These are phyloP conservation scores for Poeciliopsis turneri DNA, from an alignment of 2,797 vertebrate species.

Conservation along the genomic window DNA sequence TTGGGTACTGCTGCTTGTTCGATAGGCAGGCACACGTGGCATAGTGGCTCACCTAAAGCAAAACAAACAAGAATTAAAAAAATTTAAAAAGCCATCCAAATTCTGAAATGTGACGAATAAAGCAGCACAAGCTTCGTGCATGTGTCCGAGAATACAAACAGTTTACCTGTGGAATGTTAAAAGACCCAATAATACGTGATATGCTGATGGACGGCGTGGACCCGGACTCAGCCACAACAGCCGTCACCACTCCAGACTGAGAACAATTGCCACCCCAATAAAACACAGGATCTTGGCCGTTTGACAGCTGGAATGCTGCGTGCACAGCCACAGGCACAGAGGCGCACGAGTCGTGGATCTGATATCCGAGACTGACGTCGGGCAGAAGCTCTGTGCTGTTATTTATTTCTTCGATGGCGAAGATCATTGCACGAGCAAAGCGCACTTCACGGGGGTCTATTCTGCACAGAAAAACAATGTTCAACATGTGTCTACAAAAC, in stretches of 20 bases:
- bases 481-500: neutral
- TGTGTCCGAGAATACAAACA: neutral
- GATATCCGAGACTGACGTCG: neutral
- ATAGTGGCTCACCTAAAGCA: neutral
- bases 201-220: neutral
- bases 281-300: neutral
- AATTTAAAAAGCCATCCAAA: neutral
- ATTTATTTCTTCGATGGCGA: neutral
- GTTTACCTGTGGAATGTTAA: neutral
- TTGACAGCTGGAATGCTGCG: neutral
- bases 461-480: neutral
- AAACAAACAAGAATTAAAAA: no score
- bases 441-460: neutral
- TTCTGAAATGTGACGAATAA: neutral
- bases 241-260: neutral
- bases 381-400: neutral
- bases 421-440: neutral
- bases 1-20: neutral
- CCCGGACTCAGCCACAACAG: conserved; percentile 9
- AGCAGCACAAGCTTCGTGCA: neutral
- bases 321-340: neutral
- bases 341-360: neutral
- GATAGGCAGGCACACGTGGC: neutral
- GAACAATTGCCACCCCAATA: neutral
- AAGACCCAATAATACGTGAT: conserved; percentile 1